Evolutionary conservation across 2,797 vertebrate species (phyloP), one percentile per base, ranked within the genome.

Genomic region (Spheniscus humboldti): DNA sequence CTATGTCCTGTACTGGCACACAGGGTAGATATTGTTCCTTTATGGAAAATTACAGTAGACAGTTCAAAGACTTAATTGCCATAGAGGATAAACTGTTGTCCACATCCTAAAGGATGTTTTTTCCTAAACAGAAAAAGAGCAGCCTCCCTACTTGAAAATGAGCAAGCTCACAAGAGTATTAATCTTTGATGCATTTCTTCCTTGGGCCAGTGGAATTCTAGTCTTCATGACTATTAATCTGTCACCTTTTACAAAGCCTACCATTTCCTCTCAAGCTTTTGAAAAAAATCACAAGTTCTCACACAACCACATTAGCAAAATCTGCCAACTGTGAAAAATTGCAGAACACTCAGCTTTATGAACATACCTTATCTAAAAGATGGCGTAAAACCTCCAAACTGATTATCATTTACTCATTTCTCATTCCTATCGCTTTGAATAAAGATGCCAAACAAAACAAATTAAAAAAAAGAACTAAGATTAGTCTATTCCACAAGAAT

Each of bases 301-400:
- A 90, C 79, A 92, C 62, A 95, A 92, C 33, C 77, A 45, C 77
- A 69, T 82, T 90, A 93, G 79, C 83, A 94, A 92, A 97, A 94
- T 95, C 94, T 96, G 94, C 88, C 92, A 90, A 90, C 79, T 95
- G 90, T 92, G 90, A 96, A 95, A 95, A 95, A 93, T 2, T 88
- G 73, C 73, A 43, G 86, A 94, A 92, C 35, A 63, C 56, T 87
- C 79, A 79, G 91, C 52, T 90, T 95, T 93, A 91, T 43, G 73
- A 96, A 84, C 67, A 89, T 89, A 94, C 89, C 96, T 96, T 95
- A 84, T 85, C 69, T 71, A 84, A 92, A 94, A 86, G 64, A 89
- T 72, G 63, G 71, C 86, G 52, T 88, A 92, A 95, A 94, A 78
- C 31, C 62, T 88, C 72, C 63, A 84, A 86, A 80, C 35, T 86